Conservation (phyloP, 2,888 invertebrate genomes). For the Drosophila suboccidentalis region DNA sequence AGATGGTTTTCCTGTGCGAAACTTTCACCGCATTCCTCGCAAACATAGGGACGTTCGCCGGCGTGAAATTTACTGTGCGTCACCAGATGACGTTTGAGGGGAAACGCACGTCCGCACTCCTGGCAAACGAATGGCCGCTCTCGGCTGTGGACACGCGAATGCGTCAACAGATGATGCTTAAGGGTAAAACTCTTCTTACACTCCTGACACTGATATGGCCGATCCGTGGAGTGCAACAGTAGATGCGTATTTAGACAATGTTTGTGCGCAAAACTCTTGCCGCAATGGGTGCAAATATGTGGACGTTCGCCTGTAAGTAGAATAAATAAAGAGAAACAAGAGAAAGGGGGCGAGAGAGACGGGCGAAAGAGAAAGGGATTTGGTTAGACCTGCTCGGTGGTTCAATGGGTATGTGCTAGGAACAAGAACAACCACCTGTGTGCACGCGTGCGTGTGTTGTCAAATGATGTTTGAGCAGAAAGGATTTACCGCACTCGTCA, state of each 20-base stretch:
- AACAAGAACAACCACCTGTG: conserved; percentile 87
- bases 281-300: conserved; percentile 92
- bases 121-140: conserved; percentile 93
- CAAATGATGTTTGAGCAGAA: conserved; percentile 93
- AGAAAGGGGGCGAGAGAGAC: conserved; percentile 11
- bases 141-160: conserved; percentile 92
- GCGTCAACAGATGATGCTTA: conserved; percentile 93
- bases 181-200: conserved; percentile 95
- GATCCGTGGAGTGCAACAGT: conserved; percentile 91
- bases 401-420: conserved; percentile 49
- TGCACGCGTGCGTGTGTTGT: conserved; percentile 94
- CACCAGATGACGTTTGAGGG: conserved; percentile 92
- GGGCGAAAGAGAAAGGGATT: background rate
- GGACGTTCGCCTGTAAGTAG: conserved; percentile 89
- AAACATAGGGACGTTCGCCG: conserved; percentile 94
- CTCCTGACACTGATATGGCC: conserved; percentile 93
- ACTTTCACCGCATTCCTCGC: conserved; percentile 96
- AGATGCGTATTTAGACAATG: conserved; percentile 94
- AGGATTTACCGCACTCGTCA: conserved; percentile 93
- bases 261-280: conserved; percentile 93
- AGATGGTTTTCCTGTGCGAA: conserved; percentile 95
- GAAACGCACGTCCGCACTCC: conserved; percentile 93
- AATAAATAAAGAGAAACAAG: background rate
- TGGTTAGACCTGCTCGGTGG: conserved; percentile 69
- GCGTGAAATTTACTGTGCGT: conserved; percentile 95